phyloP scores from a whole-genome alignment of 2,888 invertebrate species.

The Agriopis aurantiaria region DNA sequence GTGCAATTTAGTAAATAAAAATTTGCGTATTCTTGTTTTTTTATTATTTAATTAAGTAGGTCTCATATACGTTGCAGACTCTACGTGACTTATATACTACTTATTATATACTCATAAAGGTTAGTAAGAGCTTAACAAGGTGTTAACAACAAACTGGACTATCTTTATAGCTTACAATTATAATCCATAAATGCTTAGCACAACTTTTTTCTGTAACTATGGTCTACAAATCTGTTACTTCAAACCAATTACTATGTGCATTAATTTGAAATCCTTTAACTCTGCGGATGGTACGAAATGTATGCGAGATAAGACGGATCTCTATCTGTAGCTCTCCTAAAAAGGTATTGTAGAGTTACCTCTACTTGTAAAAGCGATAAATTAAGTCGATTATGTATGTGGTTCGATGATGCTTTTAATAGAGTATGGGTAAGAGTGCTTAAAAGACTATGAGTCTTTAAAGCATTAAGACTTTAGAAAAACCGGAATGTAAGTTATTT shows the following conservation, averaged over 20 bases:
- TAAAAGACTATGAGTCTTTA: too few relatives aligned
- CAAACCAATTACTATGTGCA: conserved; percentile 31
- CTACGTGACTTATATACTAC: too few relatives aligned
- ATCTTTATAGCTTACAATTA: conserved; percentile 18
- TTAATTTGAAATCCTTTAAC: conserved; percentile 24
- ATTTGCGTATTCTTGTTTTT: too few relatives aligned
- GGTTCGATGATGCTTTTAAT: conserved; percentile 5
- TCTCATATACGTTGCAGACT: too few relatives aligned
- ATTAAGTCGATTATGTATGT: conserved; percentile 27
- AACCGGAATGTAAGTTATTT: too few relatives aligned
- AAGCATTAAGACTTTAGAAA: too few relatives aligned
- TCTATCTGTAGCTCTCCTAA: conserved; percentile 18
- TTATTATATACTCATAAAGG: too few relatives aligned
- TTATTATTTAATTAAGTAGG: too few relatives aligned
- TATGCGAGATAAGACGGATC: conserved; percentile 20
- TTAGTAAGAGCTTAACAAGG: conserved; percentile 5
- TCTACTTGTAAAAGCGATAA: conserved; percentile 19
- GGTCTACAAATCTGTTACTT: conserved; percentile 14
- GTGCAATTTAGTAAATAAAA: too few relatives aligned
- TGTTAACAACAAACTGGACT: background rate
- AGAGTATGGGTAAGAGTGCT: background rate
- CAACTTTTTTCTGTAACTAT: conserved; percentile 3
- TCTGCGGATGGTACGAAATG: conserved; percentile 16
- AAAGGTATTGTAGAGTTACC: conserved; percentile 23
- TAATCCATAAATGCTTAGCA: conserved; percentile 12